These are phyloP conservation scores for Lepidotrigona ventralis DNA, from an alignment of 1,140 invertebrate genomes.

Conservation along the genomic window DNA sequence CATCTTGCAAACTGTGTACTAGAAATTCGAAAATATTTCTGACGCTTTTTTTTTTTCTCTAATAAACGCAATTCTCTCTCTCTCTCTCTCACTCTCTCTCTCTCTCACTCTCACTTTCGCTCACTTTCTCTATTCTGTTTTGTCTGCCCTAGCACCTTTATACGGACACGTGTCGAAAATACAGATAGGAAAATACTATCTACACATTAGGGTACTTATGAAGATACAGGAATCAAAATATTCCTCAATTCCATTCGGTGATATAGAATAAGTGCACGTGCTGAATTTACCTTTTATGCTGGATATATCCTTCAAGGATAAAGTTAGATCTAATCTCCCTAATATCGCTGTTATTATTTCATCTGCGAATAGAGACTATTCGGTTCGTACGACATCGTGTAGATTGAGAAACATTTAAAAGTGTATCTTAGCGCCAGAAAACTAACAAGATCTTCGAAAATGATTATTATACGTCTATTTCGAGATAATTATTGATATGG, in stretches of 20 bases:
- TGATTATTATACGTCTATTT: background rate
- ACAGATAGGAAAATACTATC: constrained; percentile 30
- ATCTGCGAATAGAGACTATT: background rate
- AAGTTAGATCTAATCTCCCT: background rate
- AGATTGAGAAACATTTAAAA: constrained; percentile 1
- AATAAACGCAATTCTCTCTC: background rate
- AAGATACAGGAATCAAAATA: constrained; percentile 21
- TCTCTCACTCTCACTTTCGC: background rate
- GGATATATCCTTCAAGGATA: background rate
- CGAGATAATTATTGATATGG: background rate
- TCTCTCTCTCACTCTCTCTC: background rate
- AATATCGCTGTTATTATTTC: background rate
- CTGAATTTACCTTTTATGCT: constrained; percentile 14
- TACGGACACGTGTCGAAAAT: constrained; percentile 26
- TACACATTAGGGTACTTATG: constrained; percentile 23
- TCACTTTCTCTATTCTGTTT: background rate
- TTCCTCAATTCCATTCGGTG: constrained; percentile 33
- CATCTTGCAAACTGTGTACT: constrained; percentile 15
- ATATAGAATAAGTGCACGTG: constrained; percentile 26
- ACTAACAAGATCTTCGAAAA: constrained; percentile 3
- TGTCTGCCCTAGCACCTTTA: constrained; percentile 28
- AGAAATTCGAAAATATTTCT: constrained; percentile 33
- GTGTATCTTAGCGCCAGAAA: constrained; percentile 9
- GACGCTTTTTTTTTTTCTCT: background rate
- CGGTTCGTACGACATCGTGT: background rate